Conservation (phyloP, 2,888 invertebrate species). For the Sphinx pinastri region DNA sequence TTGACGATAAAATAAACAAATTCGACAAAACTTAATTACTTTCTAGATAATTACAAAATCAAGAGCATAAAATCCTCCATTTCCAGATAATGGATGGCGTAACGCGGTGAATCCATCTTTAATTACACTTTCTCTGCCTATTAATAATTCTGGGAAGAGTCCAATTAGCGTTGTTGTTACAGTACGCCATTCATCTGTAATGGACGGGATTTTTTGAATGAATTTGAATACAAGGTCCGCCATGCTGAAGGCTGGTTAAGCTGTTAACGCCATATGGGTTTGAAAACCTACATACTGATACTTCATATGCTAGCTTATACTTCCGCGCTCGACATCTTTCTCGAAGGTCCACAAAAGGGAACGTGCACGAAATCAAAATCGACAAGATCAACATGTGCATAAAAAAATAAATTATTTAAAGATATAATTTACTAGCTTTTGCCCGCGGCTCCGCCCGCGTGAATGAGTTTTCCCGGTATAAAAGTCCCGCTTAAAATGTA, state of each 20-base stretch:
- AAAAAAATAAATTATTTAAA: too few species aligned
- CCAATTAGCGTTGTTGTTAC: slow-evolving; percentile 10
- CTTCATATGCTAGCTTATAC: too few species aligned
- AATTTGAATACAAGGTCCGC: not conserved
- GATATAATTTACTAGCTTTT: too few species aligned
- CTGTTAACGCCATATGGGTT: not conserved
- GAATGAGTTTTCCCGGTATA: too few species aligned
- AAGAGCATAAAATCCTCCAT: not conserved
- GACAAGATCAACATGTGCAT: too few species aligned
- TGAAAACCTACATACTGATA: not conserved
- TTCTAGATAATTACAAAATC: not conserved
- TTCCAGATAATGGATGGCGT: slow-evolving; percentile 11
- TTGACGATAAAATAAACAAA: not conserved
- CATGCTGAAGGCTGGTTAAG: not conserved
- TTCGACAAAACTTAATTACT: not conserved
- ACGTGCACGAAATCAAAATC: too few species aligned
- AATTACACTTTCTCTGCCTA: slow-evolving; percentile 13
- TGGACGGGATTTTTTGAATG: not conserved
- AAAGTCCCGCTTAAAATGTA: too few species aligned
- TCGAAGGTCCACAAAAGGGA: too few species aligned
- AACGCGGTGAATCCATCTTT: slow-evolving; percentile 9
- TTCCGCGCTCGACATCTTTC: too few species aligned
- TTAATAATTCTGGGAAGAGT: slow-evolving; percentile 11
- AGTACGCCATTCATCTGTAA: slow-evolving; percentile 16
- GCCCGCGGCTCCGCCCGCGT: too few species aligned